Evolutionary conservation across 2,888 invertebrate genomes (phyloP).

Genomic region (Ellobium chinense): DNA sequence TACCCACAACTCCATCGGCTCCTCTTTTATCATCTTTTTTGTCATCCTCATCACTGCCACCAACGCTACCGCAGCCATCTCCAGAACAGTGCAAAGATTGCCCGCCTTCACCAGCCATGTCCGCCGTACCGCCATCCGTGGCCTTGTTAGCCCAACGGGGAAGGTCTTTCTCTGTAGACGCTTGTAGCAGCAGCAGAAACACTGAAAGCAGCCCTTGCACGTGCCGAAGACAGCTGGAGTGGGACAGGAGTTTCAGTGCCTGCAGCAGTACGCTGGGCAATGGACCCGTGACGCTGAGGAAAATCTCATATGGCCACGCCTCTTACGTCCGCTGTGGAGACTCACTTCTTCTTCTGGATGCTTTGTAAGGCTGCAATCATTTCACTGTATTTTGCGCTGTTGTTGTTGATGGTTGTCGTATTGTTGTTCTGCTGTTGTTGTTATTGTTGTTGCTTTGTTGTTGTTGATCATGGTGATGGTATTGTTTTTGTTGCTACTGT

Average conservation of each 20-base stretch:
- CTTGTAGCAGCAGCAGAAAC: neutral
- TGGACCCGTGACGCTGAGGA: neutral
- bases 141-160: neutral
- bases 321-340: neutral
- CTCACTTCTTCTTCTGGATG: neutral
- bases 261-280: neutral
- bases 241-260: neutral
- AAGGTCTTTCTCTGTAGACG: neutral
- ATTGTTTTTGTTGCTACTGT: too few species aligned
- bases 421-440: too few species aligned
- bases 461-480: too few species aligned
- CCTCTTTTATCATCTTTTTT: too few species aligned
- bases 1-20: neutral
- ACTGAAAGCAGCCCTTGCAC: neutral
- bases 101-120: neutral
- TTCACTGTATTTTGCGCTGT: too few species aligned
- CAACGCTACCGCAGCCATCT: too few species aligned
- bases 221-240: neutral
- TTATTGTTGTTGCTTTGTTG: too few species aligned
- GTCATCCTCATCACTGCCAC: neutral
- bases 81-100: neutral
- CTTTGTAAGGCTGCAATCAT: neutral
- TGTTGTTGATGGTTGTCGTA: too few species aligned
- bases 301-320: neutral
- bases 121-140: neutral